Percentiles rank a stretch among this genome's conserved stretches.
These are phyloP conservation scores for Anoncus sp. DNA, from an alignment of 2,888 invertebrate species.

Conservation along the genomic window DNA sequence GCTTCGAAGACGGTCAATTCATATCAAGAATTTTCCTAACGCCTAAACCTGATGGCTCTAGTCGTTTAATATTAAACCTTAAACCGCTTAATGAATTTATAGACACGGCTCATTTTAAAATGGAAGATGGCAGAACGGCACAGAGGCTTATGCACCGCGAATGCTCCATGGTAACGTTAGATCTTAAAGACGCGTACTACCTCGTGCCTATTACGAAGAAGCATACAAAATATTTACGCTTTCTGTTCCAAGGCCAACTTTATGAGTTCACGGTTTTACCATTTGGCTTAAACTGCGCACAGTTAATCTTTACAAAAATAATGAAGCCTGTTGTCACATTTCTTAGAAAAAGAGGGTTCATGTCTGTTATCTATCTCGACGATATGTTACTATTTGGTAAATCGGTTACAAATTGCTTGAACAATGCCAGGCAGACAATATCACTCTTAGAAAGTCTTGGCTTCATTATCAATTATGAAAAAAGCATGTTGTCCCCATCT, in stretches of 20 bases:
- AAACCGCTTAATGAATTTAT: constrained; percentile 68
- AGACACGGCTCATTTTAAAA: constrained; percentile 67
- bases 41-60: constrained; percentile 63
- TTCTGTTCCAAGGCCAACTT: constrained; percentile 19
- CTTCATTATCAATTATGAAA: constrained; percentile 37
- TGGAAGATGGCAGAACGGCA: constrained; percentile 67
- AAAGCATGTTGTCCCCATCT: constrained; percentile 26
- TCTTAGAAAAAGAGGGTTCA: constrained; percentile 8
- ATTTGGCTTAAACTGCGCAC: constrained; percentile 27
- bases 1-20: constrained; percentile 53
- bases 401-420: neutral
- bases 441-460: constrained; percentile 29
- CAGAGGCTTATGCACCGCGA: constrained; percentile 19
- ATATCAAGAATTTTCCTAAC: constrained; percentile 63
- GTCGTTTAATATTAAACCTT: constrained; percentile 67
- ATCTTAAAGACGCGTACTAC: constrained; percentile 48
- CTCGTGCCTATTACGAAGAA: constrained; percentile 2
- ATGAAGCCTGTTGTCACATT: constrained; percentile 22
- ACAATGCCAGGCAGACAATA: constrained; percentile 6
- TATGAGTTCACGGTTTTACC: constrained; percentile 33
- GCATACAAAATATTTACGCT: constrained; percentile 37
- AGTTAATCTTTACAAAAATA: constrained; percentile 40
- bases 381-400: constrained; percentile 35
- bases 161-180: constrained; percentile 19
- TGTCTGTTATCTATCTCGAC: constrained; percentile 36